Evolutionary conservation across 2,888 invertebrate genomes (phyloP).

Genomic region (Xanthorhoe designata): DNA sequence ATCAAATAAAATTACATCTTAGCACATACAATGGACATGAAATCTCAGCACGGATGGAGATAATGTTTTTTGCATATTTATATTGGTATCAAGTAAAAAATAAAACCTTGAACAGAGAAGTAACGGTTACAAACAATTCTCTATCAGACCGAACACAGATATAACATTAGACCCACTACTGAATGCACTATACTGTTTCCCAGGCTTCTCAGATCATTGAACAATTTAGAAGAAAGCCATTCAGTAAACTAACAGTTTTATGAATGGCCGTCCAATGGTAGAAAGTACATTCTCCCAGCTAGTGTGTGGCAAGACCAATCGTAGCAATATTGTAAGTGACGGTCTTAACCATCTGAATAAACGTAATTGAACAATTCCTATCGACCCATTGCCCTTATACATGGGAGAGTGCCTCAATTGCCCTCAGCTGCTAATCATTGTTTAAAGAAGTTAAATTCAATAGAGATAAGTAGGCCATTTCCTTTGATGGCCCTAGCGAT

Average conservation of each 20-base stretch:
- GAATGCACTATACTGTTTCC: constrained; percentile 30
- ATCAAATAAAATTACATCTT: no score
- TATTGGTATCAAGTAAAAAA: constrained; percentile 14
- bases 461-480: constrained; percentile 52
- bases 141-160: constrained; percentile 9
- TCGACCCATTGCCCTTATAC: constrained; percentile 80
- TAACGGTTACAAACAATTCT: constrained; percentile 12
- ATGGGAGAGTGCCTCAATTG: constrained; percentile 63
- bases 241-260: constrained; percentile 39
- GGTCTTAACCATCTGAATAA: constrained; percentile 81
- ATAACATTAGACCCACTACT: constrained; percentile 22
- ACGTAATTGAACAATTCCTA: constrained; percentile 82
- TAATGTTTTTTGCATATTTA: not conserved
- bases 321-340: constrained; percentile 78
- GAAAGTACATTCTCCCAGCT: constrained; percentile 42
- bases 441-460: constrained; percentile 61
- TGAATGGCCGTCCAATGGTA: constrained; percentile 44
- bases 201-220: constrained; percentile 34
- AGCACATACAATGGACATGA: no score
- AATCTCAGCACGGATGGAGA: not conserved
- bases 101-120: constrained; percentile 23
- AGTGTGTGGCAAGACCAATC: constrained; percentile 68
- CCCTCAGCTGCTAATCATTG: constrained; percentile 68
- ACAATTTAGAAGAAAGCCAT: constrained; percentile 37
- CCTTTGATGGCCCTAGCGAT: constrained; percentile 34